These are phyloP conservation scores for Eurosta solidaginis DNA, from an alignment of 1,140 invertebrate genomes.

Conservation along the genomic window DNA sequence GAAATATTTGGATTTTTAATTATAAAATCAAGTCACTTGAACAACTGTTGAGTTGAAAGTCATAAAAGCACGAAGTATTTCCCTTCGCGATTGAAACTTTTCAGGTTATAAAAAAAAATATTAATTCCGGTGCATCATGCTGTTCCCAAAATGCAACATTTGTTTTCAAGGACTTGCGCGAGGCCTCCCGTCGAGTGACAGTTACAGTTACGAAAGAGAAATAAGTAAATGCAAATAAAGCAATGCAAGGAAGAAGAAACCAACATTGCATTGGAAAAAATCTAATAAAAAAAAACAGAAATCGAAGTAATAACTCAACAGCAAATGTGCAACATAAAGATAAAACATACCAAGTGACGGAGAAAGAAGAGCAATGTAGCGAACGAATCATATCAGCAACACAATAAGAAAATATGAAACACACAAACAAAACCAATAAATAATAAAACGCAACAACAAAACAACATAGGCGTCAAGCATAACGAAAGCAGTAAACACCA, in stretches of 20 bases:
- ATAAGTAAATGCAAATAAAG: background rate
- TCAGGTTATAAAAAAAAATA: too few species aligned
- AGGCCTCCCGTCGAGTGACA: background rate
- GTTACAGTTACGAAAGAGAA: background rate
- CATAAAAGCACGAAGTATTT: too few species aligned
- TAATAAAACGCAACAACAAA: background rate
- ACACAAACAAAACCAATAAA: background rate
- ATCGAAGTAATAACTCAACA: constrained; percentile 18
- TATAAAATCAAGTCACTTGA: background rate
- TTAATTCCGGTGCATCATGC: constrained; percentile 49
- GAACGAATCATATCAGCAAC: background rate
- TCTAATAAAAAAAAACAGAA: background rate
- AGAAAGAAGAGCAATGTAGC: background rate
- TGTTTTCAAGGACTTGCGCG: constrained; percentile 50
- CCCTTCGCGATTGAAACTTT: too few species aligned
- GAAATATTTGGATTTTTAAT: background rate
- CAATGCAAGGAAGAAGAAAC: background rate
- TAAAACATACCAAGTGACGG: too few species aligned
- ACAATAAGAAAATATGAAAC: constrained; percentile 19
- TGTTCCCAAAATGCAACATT: constrained; percentile 54
- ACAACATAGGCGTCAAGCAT: constrained; percentile 15
- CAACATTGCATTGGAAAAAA: constrained; percentile 14
- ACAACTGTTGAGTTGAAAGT: background rate
- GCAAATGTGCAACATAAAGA: constrained; percentile 40
- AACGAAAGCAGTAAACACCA: constrained; percentile 28